Evolutionary conservation across 2,888 invertebrate species (phyloP), one percentile per base, ranked within the genome.

Genomic region (Eristalis arbustorum): DNA sequence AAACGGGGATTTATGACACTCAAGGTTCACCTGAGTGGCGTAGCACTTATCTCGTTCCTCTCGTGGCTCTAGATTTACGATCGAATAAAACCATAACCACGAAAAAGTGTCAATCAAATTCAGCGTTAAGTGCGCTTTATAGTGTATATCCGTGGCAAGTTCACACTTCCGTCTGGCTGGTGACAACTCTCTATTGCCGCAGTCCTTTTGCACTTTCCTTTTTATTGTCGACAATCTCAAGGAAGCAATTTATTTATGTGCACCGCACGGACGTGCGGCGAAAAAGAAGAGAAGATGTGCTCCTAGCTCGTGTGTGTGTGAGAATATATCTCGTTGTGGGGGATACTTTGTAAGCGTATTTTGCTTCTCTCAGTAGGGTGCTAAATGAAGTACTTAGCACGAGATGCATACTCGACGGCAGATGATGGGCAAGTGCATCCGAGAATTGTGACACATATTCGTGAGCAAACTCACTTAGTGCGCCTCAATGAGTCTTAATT

Each of bases 171-270:
- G 37, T 37, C 37, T 37, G 37, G 37, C 13, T 2, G 11, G 37
- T 37, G 37, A 37, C 37, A 14, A 42, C 49, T 49, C n/a, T 49
- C n/a, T 8, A 1, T 2, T 8, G 18, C 18, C 8, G 49, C n/a
- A 18, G 49, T 49, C 49, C 49, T 18, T 42, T 42, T n/a, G 18
- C 18, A 2, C 23, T 61, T 37, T 57, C 57, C 14, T 69, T 71
- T 72, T 72, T 72, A 63, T 56, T 66, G 66, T 66, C 61, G 71
- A 79, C 79, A 66, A 71, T 78, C 57, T 37, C 74, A 69, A 83
- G 28, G 66, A 69, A 23, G 28, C 31, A 67, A 49, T 68, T 42
- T 62, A 77, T 63, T 37, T 62, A 14, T 25, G 28, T 25, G 57
- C 10, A 25, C 40, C 2, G 22, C 13, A 11, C 28, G 18, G 25